Conservation (phyloP, 1,140 invertebrate species). For the Achroia grisella region DNA sequence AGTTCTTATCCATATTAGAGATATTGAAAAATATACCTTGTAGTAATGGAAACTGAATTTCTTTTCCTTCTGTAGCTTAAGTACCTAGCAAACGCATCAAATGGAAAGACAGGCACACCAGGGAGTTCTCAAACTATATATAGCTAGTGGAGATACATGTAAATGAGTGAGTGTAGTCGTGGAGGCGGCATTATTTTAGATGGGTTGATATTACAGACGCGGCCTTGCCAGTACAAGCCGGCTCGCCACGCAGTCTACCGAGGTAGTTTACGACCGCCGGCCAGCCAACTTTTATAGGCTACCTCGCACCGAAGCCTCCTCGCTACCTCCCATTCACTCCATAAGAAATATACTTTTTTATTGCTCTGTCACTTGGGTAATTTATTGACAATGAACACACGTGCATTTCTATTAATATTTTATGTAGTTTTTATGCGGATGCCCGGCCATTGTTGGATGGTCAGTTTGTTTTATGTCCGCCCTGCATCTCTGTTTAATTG, state of each 20-base stretch:
- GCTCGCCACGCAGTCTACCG: constrained; percentile 69
- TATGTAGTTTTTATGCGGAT: constrained; percentile 63
- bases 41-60: too few species aligned
- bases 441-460: constrained; percentile 45
- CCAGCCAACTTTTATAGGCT: constrained; percentile 68
- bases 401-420: constrained; percentile 73
- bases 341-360: constrained; percentile 70
- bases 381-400: constrained; percentile 71
- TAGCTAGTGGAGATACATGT: constrained; percentile 5
- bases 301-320: constrained; percentile 66
- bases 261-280: constrained; percentile 61
- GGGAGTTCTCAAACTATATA: too few species aligned
- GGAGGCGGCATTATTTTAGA: constrained; percentile 18
- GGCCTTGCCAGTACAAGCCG: constrained; percentile 41
- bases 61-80: too few species aligned
- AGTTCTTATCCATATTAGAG: too few species aligned
- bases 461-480: constrained; percentile 46
- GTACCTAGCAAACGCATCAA: too few species aligned
- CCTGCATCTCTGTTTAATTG: constrained; percentile 33
- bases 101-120: too few species aligned
- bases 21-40: too few species aligned
- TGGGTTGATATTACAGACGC: constrained; percentile 14
- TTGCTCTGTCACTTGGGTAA: constrained; percentile 67
- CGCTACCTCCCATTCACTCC: constrained; percentile 68
- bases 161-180: neutral